phyloP scores from a whole-genome alignment of 1,140 invertebrate species.

The Chironomus tepperi region DNA sequence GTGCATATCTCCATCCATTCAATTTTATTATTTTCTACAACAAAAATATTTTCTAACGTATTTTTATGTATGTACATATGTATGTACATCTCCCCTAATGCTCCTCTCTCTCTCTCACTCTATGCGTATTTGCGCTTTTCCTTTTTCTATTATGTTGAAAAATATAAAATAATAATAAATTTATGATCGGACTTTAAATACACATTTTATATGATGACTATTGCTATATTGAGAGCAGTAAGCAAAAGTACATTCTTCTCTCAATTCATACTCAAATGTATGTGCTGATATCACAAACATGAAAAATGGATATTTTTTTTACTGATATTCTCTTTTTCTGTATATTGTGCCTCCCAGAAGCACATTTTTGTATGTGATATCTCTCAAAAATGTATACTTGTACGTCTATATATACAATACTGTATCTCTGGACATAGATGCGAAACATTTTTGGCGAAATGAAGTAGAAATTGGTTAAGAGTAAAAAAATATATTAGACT shows the following conservation, averaged over 20 bases:
- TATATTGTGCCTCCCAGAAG: not conserved
- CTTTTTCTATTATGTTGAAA: not conserved
- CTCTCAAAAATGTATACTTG: too few relatives aligned
- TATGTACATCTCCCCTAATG: not conserved
- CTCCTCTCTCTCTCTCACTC: not conserved
- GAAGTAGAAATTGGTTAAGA: conserved; percentile 1
- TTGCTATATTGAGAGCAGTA: too few relatives aligned
- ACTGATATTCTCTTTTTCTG: not conserved
- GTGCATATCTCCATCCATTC: not conserved
- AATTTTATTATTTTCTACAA: too few relatives aligned
- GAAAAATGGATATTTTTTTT: conserved; percentile 22
- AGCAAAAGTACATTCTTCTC: too few relatives aligned
- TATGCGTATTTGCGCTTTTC: not conserved
- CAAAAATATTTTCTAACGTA: too few relatives aligned
- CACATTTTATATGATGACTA: conserved; percentile 3
- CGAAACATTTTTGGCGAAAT: not conserved
- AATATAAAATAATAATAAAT: conserved; percentile 22
- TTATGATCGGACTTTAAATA: conserved; percentile 24
- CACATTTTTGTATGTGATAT: too few relatives aligned
- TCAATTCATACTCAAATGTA: not conserved
- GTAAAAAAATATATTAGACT: not conserved
- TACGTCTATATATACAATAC: too few relatives aligned
- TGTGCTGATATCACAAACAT: conserved; percentile 16
- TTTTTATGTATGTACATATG: too few relatives aligned
- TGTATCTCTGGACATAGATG: not conserved